phyloP scores from a whole-genome alignment of 92 coral and sea anemone genomes.

The Chrysogorgia sp. region DNA sequence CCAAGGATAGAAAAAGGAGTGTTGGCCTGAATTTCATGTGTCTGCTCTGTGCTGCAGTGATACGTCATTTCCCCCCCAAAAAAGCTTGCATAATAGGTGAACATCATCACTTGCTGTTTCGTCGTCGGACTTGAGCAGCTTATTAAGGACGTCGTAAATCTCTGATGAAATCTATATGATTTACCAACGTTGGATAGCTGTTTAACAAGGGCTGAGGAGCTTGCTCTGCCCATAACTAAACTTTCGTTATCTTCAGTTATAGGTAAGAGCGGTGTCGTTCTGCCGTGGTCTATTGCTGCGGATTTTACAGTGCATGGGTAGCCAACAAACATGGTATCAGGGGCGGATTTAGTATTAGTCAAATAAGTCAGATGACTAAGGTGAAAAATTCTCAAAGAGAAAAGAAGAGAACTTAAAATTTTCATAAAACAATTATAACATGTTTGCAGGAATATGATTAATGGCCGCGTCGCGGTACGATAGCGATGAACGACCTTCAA shows the following conservation, averaged over 20 bases:
- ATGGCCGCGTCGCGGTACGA: no score
- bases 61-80: slow-evolving; percentile 56
- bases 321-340: slow-evolving; percentile 1
- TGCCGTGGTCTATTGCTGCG: not conserved
- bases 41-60: slow-evolving; percentile 57
- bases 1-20: slow-evolving; percentile 70
- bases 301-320: not conserved
- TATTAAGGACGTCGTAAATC: slow-evolving; percentile 55
- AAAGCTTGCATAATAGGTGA: slow-evolving; percentile 59
- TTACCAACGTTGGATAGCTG: slow-evolving; percentile 45
- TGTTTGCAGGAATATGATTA: no score
- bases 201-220: slow-evolving; percentile 62
- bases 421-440: no score
- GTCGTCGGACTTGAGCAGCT: slow-evolving; percentile 62
- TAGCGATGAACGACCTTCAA: no score
- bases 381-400: no score
- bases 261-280: not conserved
- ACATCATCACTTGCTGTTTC: slow-evolving; percentile 61
- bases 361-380: no score
- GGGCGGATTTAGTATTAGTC: no score
- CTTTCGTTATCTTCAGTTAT: slow-evolving; percentile 19
- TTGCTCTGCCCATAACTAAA: slow-evolving; percentile 49
- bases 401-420: no score
- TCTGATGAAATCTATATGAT: slow-evolving; percentile 52
- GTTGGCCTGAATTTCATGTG: slow-evolving; percentile 35